Evolutionary conservation across 2,113 vertebrate genomes (phyloP).

Genomic region (Ceyx cyanopectus): DNA sequence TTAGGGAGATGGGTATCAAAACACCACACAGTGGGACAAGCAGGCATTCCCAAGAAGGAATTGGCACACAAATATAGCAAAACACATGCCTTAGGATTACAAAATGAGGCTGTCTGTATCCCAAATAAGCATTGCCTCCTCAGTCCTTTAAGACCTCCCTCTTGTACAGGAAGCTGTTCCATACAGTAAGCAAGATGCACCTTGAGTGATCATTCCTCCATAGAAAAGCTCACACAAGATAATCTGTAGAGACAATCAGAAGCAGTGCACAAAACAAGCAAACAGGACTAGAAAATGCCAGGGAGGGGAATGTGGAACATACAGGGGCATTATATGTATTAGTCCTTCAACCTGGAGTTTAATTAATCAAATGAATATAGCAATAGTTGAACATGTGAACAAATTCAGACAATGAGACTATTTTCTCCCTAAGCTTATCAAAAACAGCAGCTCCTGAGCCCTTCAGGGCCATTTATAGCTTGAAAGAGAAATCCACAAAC

Average conservation of each 20-base stretch:
- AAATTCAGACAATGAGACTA: not conserved
- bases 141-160: not conserved
- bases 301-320: not conserved
- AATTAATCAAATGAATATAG: not conserved
- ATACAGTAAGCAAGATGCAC: not conserved
- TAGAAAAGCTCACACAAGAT: not conserved
- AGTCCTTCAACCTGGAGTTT: not conserved
- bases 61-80: not conserved
- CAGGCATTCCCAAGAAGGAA: not conserved
- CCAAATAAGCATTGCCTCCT: not conserved
- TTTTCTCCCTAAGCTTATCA: not conserved
- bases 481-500: not conserved
- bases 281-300: not conserved
- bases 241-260: not conserved
- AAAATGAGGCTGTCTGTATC: not conserved
- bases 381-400: not conserved
- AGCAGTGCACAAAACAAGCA: not conserved
- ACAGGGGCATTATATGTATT: not conserved
- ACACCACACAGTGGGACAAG: not conserved
- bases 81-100: not conserved
- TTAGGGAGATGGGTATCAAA: not conserved
- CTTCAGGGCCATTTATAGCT: not conserved
- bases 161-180: not conserved
- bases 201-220: not conserved
- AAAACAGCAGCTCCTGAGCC: not conserved